Base-by-base conservation (phyloP, 2,888 invertebrate species). In the Amblyjoppa proteus region DNA sequence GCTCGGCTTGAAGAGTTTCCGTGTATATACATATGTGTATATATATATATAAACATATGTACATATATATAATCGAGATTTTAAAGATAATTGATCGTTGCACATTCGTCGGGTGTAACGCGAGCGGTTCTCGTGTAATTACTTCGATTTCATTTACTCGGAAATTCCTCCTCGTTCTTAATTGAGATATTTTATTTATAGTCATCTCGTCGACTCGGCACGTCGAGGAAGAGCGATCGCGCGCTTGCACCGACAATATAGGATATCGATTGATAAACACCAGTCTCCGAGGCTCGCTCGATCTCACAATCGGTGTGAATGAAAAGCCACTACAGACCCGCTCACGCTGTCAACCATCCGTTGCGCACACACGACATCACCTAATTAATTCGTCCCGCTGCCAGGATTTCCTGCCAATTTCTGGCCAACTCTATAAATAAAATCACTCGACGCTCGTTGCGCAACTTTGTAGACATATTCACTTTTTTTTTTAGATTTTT, bases 381-480 rank as follows among this genome's bases (percentile, higher is more conserved):
- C 25, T 81, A 85, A 85, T 85, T 85, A 81, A 81, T 85, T 81
- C 70, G 11, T 81, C 66, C 70, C 31, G 64, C 53, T 81, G 84
- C 84, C 81, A 81, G 81, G 78, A 85, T 85, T 78, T 78, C 81
- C 84, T 85, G 84, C 81, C 81, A 85, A 85, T 81, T 85, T 31
- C 53, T 64, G 51, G 45, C 31, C 25, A 49, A 49, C 68, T 56
- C 74, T 85, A 75, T 56, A 70, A 85, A 85, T 85, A 85, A 74
- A 51, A 56, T 66, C 66, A 73, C 61, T 81, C 28, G 31, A 75
- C 20, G 45, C 64, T 41, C 78, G 49, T 77, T 81, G 61, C 77
- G 61, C 77, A 74, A 70, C 45, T 75, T 66, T 41, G 64, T 66
- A 77, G 28, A 16, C 13, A 56, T 74, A n/a, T 70, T 11, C 20